These are phyloP conservation scores for Astur gentilis DNA, from an alignment of 2,113 vertebrate species.

Conservation along the genomic window DNA sequence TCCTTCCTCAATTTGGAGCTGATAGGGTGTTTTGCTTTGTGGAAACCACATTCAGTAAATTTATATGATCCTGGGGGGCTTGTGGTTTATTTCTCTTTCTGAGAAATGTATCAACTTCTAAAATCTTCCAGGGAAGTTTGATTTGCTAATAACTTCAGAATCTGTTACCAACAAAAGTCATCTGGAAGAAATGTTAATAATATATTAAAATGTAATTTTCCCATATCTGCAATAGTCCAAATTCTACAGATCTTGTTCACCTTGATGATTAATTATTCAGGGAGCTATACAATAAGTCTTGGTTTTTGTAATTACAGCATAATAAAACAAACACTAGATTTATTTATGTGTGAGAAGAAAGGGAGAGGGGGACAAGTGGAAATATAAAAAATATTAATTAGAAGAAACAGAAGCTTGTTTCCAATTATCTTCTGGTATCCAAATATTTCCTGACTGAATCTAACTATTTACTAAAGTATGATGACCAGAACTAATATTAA, in stretches of 20 bases:
- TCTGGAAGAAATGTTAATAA: too few relatives aligned
- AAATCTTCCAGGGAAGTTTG: background rate
- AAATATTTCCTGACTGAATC: background rate
- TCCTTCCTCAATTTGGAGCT: background rate
- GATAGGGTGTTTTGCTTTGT: background rate
- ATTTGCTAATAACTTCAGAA: background rate
- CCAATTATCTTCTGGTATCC: background rate
- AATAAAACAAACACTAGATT: background rate
- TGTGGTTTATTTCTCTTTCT: background rate
- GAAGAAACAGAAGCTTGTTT: background rate
- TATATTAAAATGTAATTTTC: too few relatives aligned
- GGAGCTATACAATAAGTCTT: too few relatives aligned
- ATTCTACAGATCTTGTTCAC: too few relatives aligned
- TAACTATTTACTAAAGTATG: background rate
- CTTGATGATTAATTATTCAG: too few relatives aligned
- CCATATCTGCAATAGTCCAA: too few relatives aligned
- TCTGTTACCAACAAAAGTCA: background rate
- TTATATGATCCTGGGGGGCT: background rate
- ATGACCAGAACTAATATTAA: background rate
- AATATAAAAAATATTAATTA: background rate
- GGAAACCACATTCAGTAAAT: background rate
- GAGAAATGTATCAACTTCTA: background rate
- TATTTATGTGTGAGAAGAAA: background rate
- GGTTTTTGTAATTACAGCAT: background rate
- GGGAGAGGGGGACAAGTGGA: accelerated